Evolutionary conservation across 2,888 invertebrate genomes (phyloP), one percentile per base, ranked within the genome.

Genomic region (Metopia argyrocephala): DNA sequence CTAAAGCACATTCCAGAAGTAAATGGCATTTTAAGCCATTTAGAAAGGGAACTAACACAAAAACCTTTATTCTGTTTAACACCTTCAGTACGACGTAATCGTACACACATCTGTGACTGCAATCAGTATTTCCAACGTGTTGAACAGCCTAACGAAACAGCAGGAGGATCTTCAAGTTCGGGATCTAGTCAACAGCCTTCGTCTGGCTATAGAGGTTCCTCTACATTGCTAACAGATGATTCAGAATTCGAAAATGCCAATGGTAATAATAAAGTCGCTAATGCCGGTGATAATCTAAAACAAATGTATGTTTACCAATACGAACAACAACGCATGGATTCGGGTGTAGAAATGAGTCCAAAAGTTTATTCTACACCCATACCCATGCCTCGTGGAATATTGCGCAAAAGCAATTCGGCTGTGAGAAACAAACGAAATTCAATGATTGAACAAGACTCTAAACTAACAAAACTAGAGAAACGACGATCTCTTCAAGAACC

Each of bases 191-290:
- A 95, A 87, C 96, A 95, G 6, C 95, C 96, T 6, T 96, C 96
- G 61, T 96, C 96, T 15, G 96, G 96, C 2, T 96, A 96, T 87
- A 92, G 96, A 82, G 96, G 96, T 46, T 96, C 96, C 0, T 96
- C 96, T 0, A 96, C 96, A 1, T 94, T 96, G 90, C 91, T 95
- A 7, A 93, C 95, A 5, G 95, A 95, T 85, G 95, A 95, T 85
- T 95, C 95, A 2, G 91, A 90, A 76, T 83, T 88, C 70, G 90
- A 91, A 27, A 86, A 85, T 66, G 84, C 83, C 5, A 82, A 73
- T 21, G 78, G 83, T 25, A 76, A 82, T 48, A 64, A 82, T n/a
- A 76, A 76, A 15, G 54, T 31, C 28, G 50, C 68, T 6, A 50
- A 64, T 23, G 61, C 73, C 9, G 75, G 66, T 45, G 92, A 45